phyloP scores from a whole-genome alignment of 1,140 invertebrate genomes.

The Cydia amplana region DNA sequence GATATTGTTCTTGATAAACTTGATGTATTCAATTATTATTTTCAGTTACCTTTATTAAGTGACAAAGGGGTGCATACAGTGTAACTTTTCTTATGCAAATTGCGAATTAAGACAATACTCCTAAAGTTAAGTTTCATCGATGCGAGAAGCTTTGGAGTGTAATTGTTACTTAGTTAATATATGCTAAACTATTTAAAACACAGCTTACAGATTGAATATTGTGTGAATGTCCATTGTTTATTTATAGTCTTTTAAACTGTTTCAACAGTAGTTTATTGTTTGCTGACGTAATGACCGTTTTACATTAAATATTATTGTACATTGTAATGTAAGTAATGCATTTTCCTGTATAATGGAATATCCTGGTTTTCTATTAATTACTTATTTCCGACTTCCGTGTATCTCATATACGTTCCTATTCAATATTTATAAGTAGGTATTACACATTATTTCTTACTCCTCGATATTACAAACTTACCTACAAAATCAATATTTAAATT shows the following conservation, averaged over 20 bases:
- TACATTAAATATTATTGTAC: not conserved
- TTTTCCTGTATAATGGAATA: not conserved
- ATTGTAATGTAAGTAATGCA: not conserved
- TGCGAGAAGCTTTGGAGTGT: conserved; percentile 52
- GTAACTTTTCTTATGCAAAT: conserved; percentile 24
- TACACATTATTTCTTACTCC: not conserved
- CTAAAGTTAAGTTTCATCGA: conserved; percentile 42
- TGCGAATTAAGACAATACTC: not conserved
- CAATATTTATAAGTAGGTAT: too few species aligned
- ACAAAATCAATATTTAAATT: not conserved
- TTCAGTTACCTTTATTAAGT: too few species aligned
- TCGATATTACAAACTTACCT: not conserved
- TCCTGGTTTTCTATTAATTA: not conserved
- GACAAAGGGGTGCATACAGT: conserved; percentile 42
- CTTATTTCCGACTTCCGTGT: not conserved
- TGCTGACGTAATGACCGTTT: not conserved
- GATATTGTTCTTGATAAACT: not conserved
- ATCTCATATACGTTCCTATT: too few species aligned
- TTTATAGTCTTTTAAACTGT: conserved; percentile 14
- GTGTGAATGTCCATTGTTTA: conserved; percentile 44
- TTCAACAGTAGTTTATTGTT: not conserved
- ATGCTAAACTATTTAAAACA: conserved; percentile 47
- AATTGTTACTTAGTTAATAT: conserved; percentile 56
- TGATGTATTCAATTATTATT: not conserved
- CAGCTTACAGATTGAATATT: conserved; percentile 44